Conservation (phyloP, 2,797 vertebrate genomes). For the Helarctos malayanus region DNA sequence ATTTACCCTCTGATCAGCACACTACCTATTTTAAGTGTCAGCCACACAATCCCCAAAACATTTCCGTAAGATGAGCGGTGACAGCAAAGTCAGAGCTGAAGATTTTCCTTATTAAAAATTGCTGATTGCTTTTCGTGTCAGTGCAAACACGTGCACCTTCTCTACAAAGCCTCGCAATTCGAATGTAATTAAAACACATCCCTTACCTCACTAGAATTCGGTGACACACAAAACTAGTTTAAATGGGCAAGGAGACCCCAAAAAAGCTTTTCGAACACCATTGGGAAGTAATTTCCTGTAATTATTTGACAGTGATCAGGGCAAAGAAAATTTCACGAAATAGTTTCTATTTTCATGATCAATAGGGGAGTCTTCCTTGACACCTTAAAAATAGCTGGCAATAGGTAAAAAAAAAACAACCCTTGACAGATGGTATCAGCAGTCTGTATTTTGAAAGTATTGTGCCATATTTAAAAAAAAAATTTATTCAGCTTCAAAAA, state of each 20-base stretch:
- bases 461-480: not conserved
- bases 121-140: conserved; percentile 72
- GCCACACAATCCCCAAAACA: conserved; percentile 24
- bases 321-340: conserved; percentile 69
- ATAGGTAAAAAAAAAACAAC: not conserved
- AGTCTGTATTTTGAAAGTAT: conserved; percentile 16
- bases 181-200: conserved; percentile 77
- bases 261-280: conserved; percentile 59
- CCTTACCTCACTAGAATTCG: conserved; percentile 65
- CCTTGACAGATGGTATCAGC: conserved; percentile 22
- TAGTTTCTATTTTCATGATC: conserved; percentile 65
- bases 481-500: not conserved
- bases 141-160: conserved; percentile 45
- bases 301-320: conserved; percentile 78
- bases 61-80: conserved; percentile 10
- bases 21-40: conserved; percentile 11
- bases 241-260: not conserved
- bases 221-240: conserved; percentile 58
- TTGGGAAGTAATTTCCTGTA: conserved; percentile 77
- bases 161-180: conserved; percentile 53
- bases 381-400: conserved; percentile 47
- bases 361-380: conserved; percentile 54
- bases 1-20: not conserved
- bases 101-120: conserved; percentile 41
- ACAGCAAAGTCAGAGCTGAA: conserved; percentile 21